phyloP scores from a whole-genome alignment of 2,113 vertebrate species.

The Orthochromis malagaraziensis region DNA sequence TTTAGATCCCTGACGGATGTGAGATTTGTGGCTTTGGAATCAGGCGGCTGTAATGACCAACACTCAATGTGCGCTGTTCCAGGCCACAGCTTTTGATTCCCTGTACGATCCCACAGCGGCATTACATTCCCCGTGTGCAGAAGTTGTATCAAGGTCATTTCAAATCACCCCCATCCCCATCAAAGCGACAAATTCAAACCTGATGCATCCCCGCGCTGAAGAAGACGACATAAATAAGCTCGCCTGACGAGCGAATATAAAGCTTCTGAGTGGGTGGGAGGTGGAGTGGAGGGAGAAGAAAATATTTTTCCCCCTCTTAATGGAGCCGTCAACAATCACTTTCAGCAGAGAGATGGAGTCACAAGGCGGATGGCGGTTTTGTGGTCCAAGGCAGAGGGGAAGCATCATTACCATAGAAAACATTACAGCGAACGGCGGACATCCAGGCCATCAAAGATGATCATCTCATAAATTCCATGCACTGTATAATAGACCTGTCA shows the following conservation, averaged over 20 bases:
- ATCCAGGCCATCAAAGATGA: slow-evolving; percentile 66
- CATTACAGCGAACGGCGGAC: slow-evolving; percentile 51
- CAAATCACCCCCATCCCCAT: slow-evolving; percentile 23
- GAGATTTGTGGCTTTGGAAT: neutral
- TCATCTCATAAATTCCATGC: slow-evolving; percentile 65
- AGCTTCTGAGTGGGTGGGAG: slow-evolving; percentile 26
- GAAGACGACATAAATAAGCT: slow-evolving; percentile 58
- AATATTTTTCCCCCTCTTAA: slow-evolving; percentile 52
- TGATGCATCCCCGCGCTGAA: neutral
- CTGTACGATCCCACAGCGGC: neutral
- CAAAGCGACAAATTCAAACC: slow-evolving; percentile 47
- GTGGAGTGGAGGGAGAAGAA: slow-evolving; percentile 4
- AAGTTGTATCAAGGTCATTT: slow-evolving; percentile 54
- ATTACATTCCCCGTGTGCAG: slow-evolving; percentile 1
- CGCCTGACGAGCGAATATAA: slow-evolving; percentile 30
- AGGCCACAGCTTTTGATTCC: slow-evolving; percentile 14
- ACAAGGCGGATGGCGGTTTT: slow-evolving; percentile 32
- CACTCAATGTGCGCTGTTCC: slow-evolving; percentile 5
- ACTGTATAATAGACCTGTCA: slow-evolving; percentile 67
- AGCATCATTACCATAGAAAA: slow-evolving; percentile 69
- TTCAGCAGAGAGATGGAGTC: slow-evolving; percentile 33
- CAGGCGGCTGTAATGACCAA: slow-evolving; percentile 8
- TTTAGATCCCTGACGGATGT: slow-evolving; percentile 23
- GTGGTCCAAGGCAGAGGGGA: slow-evolving; percentile 47
- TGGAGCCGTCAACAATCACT: slow-evolving; percentile 64